Evolutionary conservation across 2,888 invertebrate species (phyloP).

Genomic region (Azorinus chamasolen): DNA sequence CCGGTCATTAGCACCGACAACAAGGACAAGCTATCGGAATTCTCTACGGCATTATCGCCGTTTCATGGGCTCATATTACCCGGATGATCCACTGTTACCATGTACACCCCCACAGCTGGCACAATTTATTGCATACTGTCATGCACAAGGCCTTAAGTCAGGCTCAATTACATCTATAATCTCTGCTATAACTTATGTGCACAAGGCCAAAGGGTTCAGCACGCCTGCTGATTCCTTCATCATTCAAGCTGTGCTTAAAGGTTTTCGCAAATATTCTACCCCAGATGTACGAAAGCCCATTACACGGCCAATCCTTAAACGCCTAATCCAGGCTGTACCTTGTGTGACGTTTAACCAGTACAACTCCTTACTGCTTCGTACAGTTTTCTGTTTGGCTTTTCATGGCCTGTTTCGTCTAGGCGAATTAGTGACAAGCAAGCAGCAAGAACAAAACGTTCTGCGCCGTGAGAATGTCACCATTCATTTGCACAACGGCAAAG

Average conservation of each 20-base stretch:
- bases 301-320: background rate
- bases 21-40: conserved; percentile 16
- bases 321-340: no score
- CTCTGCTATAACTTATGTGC: conserved; percentile 36
- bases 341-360: no score
- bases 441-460: background rate
- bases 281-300: conserved; percentile 37
- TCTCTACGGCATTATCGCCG: conserved; percentile 11
- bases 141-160: background rate
- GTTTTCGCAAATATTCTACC: background rate
- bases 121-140: conserved; percentile 26
- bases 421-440: conserved; percentile 21
- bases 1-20: conserved; percentile 13
- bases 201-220: conserved; percentile 8
- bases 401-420: conserved; percentile 37
- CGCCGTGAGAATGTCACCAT: background rate
- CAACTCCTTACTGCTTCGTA: background rate
- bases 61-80: conserved; percentile 23
- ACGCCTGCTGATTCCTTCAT: conserved; percentile 22
- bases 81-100: background rate
- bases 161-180: conserved; percentile 23
- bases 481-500: background rate
- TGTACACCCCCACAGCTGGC: conserved; percentile 9
- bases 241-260: conserved; percentile 28
- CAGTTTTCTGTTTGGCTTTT: conserved; percentile 37